Percentiles rank a stretch among this genome's conserved stretches.
phyloP scores from a whole-genome alignment of 30 jellyfish, hydroid and myxozoan species.

The Chrysaora quinquecirrha region DNA sequence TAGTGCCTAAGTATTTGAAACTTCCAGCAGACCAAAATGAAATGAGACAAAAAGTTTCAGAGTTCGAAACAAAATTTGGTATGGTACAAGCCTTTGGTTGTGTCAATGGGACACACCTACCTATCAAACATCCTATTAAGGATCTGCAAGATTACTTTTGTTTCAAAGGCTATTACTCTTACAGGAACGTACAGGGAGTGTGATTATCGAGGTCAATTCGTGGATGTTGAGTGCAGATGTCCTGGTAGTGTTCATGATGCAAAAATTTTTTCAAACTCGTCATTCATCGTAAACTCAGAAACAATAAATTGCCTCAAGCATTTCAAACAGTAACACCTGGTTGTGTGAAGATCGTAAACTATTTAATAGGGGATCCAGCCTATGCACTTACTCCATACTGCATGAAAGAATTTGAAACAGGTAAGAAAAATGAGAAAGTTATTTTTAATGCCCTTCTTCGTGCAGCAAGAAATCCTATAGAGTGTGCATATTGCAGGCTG shows the following conservation, averaged over 20 bases:
- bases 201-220: constrained; percentile 69
- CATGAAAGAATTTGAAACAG: not conserved
- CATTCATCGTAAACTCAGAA: constrained; percentile 33
- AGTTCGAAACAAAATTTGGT: constrained; percentile 72
- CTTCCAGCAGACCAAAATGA: constrained; percentile 50
- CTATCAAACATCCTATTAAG: constrained; percentile 49
- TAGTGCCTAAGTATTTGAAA: constrained; percentile 57
- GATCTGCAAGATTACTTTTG: constrained; percentile 57
- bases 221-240: constrained; percentile 88
- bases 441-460: not conserved
- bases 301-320: constrained; percentile 47
- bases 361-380: constrained; percentile 35
- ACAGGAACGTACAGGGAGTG: constrained; percentile 80
- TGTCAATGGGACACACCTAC: constrained; percentile 77
- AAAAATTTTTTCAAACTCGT: constrained; percentile 62
- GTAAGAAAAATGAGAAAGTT: not conserved
- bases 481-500: constrained; percentile 69
- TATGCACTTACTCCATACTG: not conserved
- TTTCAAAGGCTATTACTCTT: constrained; percentile 55
- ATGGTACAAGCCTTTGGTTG: constrained; percentile 82
- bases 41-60: constrained; percentile 68
- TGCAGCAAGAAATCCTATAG: constrained; percentile 48
- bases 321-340: constrained; percentile 7
- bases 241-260: constrained; percentile 74
- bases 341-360: constrained; percentile 28